Conservation (phyloP, 2,113 vertebrate genomes). For the Eulemur rufifrons region DNA sequence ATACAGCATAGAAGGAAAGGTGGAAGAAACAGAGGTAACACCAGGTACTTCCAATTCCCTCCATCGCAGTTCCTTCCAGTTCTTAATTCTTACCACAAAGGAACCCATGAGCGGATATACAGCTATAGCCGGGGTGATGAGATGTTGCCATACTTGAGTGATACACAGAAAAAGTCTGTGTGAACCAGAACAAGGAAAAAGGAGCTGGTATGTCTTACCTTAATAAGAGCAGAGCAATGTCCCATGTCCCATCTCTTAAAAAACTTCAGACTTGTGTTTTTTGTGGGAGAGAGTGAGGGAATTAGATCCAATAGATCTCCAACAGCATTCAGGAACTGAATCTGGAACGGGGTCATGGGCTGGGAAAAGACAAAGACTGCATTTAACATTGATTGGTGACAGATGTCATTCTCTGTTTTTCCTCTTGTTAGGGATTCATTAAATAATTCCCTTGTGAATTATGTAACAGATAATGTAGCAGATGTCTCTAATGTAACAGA, state of each 20-base stretch:
- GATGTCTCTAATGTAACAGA: neutral
- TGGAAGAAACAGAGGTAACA: neutral
- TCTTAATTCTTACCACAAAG: neutral
- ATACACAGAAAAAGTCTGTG: neutral
- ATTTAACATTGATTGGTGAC: neutral
- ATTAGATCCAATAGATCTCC: constrained; percentile 95
- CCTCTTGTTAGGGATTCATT: neutral
- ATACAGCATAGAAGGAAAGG: neutral
- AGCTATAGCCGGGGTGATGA: neutral
- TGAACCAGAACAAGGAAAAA: neutral
- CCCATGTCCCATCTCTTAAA: constrained; percentile 88
- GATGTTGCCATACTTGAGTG: neutral
- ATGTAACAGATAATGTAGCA: too few relatives aligned
- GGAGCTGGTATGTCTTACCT: constrained; percentile 83
- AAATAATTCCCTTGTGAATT: neutral
- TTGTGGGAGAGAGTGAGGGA: constrained; percentile 85
- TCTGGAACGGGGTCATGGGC: constrained; percentile 88
- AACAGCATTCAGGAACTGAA: constrained; percentile 91
- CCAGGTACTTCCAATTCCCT: neutral
- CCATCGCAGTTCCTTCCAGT: neutral
- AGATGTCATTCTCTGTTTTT: neutral
- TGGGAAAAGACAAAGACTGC: constrained; percentile 60
- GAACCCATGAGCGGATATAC: neutral
- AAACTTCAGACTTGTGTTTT: constrained; percentile 30
- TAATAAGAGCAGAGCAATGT: constrained; percentile 96